Percentiles rank a stretch among this genome's conserved stretches.
These are phyloP conservation scores for Clinocottus analis DNA, from an alignment of 2,113 vertebrate species.

Conservation along the genomic window DNA sequence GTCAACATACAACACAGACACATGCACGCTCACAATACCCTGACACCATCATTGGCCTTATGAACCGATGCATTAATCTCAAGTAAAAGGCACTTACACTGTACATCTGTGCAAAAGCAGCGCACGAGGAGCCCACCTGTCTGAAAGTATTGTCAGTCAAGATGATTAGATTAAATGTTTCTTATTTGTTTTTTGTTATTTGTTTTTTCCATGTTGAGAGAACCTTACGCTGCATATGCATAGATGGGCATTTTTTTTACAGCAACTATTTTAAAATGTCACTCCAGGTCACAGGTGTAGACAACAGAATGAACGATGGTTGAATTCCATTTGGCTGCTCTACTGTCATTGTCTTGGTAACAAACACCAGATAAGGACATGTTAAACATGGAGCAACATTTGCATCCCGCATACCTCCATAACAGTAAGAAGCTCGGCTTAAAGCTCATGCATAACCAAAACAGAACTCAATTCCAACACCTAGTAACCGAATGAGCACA, in stretches of 20 bases:
- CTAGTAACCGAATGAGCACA: no score
- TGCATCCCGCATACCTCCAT: no score
- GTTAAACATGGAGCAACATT: no score
- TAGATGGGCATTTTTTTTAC: neutral
- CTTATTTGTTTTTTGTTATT: no score
- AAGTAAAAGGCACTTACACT: conserved; percentile 5
- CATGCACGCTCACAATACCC: neutral
- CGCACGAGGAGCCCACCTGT: neutral
- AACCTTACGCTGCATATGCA: neutral
- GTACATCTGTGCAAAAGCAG: conserved; percentile 3
- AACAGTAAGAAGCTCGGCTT: no score
- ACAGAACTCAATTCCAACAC: neutral
- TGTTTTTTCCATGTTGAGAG: neutral
- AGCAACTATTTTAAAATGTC: neutral
- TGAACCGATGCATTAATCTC: neutral
- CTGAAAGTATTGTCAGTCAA: neutral
- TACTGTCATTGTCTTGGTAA: no score
- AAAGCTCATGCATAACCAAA: no score
- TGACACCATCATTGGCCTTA: neutral
- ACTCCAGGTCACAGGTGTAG: neutral
- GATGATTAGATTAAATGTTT: neutral
- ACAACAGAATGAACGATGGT: neutral
- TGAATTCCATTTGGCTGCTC: neutral
- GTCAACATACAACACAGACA: neutral
- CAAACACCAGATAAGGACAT: no score